phyloP scores from a whole-genome alignment of 2,797 vertebrate genomes.

The Acanthornis magna region DNA sequence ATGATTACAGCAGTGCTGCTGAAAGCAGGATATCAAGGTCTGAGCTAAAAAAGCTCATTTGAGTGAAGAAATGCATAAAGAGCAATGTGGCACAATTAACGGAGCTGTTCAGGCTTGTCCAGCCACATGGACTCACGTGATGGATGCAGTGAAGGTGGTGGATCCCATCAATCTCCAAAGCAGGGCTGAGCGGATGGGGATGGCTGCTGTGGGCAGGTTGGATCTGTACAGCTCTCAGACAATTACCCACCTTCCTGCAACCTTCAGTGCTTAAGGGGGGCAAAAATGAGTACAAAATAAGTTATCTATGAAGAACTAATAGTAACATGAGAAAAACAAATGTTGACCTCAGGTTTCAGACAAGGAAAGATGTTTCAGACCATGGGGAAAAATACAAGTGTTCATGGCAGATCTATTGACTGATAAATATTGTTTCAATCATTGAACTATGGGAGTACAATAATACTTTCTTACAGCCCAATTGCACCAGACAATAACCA shows the following conservation, averaged over 20 bases:
- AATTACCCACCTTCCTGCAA: neutral
- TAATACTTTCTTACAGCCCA: neutral
- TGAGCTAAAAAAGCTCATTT: neutral
- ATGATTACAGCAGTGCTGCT: neutral
- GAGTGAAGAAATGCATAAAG: neutral
- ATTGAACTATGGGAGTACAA: neutral
- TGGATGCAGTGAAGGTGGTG: neutral
- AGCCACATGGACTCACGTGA: neutral
- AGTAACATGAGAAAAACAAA: neutral
- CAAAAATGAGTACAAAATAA: neutral
- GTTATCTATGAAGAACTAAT: neutral
- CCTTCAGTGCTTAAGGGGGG: neutral
- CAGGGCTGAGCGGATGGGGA: neutral
- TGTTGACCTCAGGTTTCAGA: neutral
- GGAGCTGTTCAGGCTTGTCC: neutral
- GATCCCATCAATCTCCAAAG: neutral
- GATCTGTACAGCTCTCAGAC: neutral
- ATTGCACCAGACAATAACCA: neutral
- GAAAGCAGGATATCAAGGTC: neutral
- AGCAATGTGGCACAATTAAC: neutral
- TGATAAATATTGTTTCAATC: neutral
- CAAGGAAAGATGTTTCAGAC: neutral
- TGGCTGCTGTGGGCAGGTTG: neutral
- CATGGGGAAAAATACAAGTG: neutral
- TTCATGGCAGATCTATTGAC: neutral